These are phyloP conservation scores for Amblyopsis rosae DNA, from an alignment of 2,113 vertebrate genomes.

Conservation along the genomic window DNA sequence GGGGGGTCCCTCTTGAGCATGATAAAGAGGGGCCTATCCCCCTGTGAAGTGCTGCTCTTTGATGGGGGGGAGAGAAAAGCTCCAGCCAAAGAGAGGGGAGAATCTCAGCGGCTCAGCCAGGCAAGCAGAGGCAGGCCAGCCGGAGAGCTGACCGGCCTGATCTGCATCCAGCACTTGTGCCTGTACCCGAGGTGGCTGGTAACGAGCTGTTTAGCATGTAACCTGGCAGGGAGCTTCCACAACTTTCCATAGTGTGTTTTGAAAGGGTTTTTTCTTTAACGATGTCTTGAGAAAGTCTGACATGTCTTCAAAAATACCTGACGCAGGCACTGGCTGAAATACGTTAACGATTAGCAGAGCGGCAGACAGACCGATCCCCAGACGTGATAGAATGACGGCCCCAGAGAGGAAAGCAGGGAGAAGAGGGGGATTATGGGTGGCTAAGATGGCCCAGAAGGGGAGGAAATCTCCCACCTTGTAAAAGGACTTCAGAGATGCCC, in stretches of 20 bases:
- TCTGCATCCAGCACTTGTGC: constrained; percentile 37
- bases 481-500: constrained; percentile 83
- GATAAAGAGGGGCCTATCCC: constrained; percentile 69
- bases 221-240: too few species aligned
- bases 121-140: too few species aligned
- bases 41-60: constrained; percentile 76
- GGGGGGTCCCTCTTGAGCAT: constrained; percentile 64
- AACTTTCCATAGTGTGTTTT: too few species aligned
- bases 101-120: constrained; percentile 49
- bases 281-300: neutral
- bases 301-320: neutral
- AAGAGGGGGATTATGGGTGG: constrained; percentile 65
- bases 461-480: constrained; percentile 75
- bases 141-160: constrained; percentile 21
- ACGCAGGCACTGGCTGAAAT: constrained; percentile 14
- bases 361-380: constrained; percentile 47
- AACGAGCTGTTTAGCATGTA: too few species aligned
- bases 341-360: neutral
- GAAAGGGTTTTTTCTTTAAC: too few species aligned
- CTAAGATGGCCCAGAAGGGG: constrained; percentile 51
- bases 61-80: constrained; percentile 57
- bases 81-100: constrained; percentile 2
- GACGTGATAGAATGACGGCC: constrained; percentile 46
- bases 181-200: constrained; percentile 11
- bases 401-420: constrained; percentile 40